Evolutionary conservation across 2,113 vertebrate species (phyloP).

Genomic region (Corvus hawaiiensis): DNA sequence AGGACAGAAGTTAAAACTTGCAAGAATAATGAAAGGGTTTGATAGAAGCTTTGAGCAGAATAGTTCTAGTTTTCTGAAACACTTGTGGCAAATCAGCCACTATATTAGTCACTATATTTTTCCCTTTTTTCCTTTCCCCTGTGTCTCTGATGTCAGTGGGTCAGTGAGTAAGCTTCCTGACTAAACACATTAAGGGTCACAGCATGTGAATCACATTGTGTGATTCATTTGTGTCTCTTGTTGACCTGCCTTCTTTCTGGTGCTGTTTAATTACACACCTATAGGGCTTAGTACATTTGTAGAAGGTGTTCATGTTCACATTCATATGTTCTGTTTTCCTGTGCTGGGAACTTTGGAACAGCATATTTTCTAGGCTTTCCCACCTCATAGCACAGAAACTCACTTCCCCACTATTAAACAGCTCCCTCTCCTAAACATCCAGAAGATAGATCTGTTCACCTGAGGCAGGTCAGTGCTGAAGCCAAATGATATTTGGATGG

Average conservation of each 20-base stretch:
- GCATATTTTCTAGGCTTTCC: not conserved
- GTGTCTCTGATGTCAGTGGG: not conserved
- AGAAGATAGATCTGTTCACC: not conserved
- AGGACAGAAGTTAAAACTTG: not conserved
- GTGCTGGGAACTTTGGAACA: not conserved
- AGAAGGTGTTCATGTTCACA: not conserved
- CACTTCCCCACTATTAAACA: not conserved
- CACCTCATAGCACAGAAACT: not conserved
- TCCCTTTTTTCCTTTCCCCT: fast-evolving
- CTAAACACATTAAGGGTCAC: not conserved
- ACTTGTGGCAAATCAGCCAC: not conserved
- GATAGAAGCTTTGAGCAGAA: not conserved
- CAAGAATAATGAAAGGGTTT: not conserved
- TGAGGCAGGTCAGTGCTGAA: not conserved
- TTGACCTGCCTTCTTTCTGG: not conserved
- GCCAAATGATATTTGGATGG: not conserved
- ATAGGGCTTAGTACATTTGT: not conserved
- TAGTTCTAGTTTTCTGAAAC: not conserved
- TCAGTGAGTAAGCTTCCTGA: not conserved
- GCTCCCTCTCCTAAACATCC: not conserved
- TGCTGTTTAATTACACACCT: not conserved
- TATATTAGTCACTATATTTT: not conserved
- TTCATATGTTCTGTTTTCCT: not conserved
- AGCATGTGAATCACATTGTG: not conserved
- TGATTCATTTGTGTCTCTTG: not conserved